phyloP scores from a whole-genome alignment of 2,113 vertebrate genomes.

The Pholis gunnellus region DNA sequence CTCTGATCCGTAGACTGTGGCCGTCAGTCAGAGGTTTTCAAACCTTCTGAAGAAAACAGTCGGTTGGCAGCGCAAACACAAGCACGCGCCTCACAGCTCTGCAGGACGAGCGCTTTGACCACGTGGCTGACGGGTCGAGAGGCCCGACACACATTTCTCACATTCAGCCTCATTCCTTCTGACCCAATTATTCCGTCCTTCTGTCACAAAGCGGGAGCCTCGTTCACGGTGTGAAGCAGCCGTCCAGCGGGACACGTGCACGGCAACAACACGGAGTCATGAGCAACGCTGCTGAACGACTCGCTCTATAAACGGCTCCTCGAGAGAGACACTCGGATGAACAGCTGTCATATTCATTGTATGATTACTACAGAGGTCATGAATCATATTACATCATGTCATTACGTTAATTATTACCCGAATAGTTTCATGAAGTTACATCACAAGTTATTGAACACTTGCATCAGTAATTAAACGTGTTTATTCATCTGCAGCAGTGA shows the following conservation, averaged over 20 bases:
- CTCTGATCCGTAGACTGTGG: neutral
- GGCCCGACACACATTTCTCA: constrained; percentile 33
- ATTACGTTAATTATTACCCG: neutral
- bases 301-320: constrained; percentile 27
- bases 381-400: neutral
- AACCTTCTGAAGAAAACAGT: neutral
- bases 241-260: neutral
- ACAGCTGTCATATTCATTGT: constrained; percentile 17
- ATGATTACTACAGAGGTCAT: neutral
- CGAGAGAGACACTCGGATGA: constrained; percentile 3
- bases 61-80: neutral
- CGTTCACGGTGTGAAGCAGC: neutral
- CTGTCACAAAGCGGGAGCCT: constrained; percentile 15
- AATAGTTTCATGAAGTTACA: neutral
- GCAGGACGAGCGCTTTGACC: neutral
- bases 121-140: neutral
- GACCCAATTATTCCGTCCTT: constrained; percentile 57
- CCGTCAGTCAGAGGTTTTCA: neutral
- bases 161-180: constrained; percentile 40
- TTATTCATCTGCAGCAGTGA: neutral
- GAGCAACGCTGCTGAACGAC: neutral
- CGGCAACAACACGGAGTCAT: neutral
- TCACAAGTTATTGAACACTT: neutral
- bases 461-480: neutral
- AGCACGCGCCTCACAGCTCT: neutral